These are phyloP conservation scores for Asobara japonica DNA, from an alignment of 1,140 invertebrate species.

Conservation along the genomic window DNA sequence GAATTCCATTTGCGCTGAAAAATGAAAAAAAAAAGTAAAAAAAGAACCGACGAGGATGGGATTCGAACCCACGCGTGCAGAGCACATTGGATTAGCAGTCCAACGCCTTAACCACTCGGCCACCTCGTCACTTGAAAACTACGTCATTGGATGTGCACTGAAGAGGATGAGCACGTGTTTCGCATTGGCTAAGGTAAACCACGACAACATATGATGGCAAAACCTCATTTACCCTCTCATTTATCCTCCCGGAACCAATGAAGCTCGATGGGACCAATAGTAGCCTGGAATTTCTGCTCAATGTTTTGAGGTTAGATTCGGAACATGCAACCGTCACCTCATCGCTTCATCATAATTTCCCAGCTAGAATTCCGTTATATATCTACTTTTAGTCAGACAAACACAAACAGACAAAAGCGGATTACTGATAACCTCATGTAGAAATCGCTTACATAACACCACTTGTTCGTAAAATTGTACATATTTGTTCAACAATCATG, in stretches of 20 bases:
- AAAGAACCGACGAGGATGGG: conserved; percentile 59
- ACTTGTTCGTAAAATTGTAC: neutral
- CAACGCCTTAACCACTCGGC: conserved; percentile 70
- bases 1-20: neutral
- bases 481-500: neutral
- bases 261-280: no score
- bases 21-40: neutral
- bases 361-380: neutral
- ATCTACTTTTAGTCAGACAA: no score
- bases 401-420: neutral
- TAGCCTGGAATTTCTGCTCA: no score
- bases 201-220: neutral
- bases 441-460: neutral
- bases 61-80: conserved; percentile 69
- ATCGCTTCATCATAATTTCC: neutral
- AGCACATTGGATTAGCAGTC: conserved; percentile 71
- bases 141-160: neutral
- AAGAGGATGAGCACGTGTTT: neutral
- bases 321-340: neutral
- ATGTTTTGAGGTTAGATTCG: neutral
- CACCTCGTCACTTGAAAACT: conserved; percentile 56
- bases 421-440: neutral
- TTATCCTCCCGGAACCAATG: neutral
- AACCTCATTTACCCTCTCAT: neutral
- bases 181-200: neutral